Conservation (phyloP, 2,888 invertebrate genomes). For the Lithophane semibrunnea region DNA sequence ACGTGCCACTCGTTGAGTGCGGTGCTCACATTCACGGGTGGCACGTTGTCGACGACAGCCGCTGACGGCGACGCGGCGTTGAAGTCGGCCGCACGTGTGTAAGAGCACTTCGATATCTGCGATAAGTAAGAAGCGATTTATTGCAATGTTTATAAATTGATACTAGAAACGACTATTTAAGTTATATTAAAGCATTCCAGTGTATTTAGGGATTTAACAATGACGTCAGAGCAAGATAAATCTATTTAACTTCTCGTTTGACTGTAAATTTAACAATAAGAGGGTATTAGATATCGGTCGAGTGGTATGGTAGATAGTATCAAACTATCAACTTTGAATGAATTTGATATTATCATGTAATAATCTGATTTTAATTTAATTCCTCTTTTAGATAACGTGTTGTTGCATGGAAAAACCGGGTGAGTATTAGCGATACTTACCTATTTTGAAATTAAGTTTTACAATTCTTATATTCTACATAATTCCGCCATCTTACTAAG, state of each 20-base stretch:
- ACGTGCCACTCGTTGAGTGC: no score
- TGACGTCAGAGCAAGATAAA: constrained; percentile 50
- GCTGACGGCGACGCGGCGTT: no score
- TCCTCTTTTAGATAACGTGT: constrained; percentile 2
- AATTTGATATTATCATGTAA: neutral
- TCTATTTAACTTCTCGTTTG: constrained; percentile 22
- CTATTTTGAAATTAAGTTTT: no score
- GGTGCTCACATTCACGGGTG: no score
- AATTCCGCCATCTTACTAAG: neutral
- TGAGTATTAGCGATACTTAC: neutral
- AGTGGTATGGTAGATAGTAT: neutral
- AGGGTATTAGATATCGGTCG: constrained; percentile 30
- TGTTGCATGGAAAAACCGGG: neutral
- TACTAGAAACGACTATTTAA: neutral
- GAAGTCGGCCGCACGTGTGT: no score
- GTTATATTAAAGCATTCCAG: constrained; percentile 1
- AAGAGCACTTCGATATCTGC: no score
- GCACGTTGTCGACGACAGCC: no score
- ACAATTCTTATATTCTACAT: neutral
- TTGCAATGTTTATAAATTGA: no score
- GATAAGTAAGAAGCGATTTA: neutral
- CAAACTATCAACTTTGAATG: neutral
- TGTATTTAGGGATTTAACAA: constrained; percentile 15
- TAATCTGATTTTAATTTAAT: constrained; percentile 38
- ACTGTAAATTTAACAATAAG: constrained; percentile 24